Evolutionary conservation across 1,140 invertebrate genomes (phyloP), one percentile per base, ranked within the genome.

Genomic region (Branchinecta lynchi): DNA sequence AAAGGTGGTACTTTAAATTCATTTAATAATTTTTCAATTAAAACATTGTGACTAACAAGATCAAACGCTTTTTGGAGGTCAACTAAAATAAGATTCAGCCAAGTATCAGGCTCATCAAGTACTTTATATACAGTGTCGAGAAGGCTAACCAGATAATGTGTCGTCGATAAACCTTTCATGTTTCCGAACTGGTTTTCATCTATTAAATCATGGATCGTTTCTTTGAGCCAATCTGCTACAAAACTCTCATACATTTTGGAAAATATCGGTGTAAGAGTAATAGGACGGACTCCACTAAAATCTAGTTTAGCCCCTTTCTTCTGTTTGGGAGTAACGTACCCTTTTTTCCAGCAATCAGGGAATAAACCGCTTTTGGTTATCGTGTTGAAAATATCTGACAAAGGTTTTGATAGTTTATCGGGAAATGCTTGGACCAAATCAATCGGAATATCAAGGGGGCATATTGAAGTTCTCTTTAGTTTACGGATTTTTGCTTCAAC

Each of bases 91-190:
- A 60, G 17, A 60, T 15, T 60, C 12, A 60, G 51, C 51, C 51
- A 60, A 3, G 12, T 60, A 6, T 60, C 51, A 15, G 51, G 51
- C 51, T 60, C 51, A 20, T 60, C 51, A 60, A 60, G 51, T 60
- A 60, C 2, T 60, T 60, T 60, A 60, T 60, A 60, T 60, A 60
- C 17, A 60, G 51, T 60, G 17, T 60, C 51, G 51, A 60, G 51
- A 20, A 60, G 51, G 17, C 51, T 60, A 20, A 60, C 51, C 51
- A 60, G 51, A 20, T 60, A 60, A 60, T 60, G 51, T 60, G 51
- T 60, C 51, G 51, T 60, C 17, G 51, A 60, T 60, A 60, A 60
- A 60, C 51, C 51, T 60, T 60, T 60, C 51, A 60, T 60, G 51
- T 60, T 60, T 60, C 51, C 51, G 17, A 60, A 60, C 17, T 60